Base-by-base conservation (phyloP, 2,888 invertebrate species). In the Apeira syringaria region DNA sequence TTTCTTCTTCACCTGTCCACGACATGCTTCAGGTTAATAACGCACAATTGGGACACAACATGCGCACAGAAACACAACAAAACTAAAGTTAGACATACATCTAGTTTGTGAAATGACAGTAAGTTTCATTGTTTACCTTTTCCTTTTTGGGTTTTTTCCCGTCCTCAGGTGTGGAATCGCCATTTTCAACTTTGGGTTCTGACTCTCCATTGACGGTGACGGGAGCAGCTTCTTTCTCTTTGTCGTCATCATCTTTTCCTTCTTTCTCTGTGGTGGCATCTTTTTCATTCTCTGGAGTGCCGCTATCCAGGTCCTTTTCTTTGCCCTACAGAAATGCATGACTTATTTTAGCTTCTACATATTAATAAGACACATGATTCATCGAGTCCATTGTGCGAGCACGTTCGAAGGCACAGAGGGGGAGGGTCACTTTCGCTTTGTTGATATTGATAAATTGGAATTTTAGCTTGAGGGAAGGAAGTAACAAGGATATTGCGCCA, bases 1-100 rank as follows among this genome's bases (percentile, higher is more conserved):
- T 91, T 96, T 96, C 93, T 96, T 96, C 93, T 96, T 96, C 63
- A 94, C 91, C 91, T 93, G 89, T 54, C 71, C 62, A 64, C 62
- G 62, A 75, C 67, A 73, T 73, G 68, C 64, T 59, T 38, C 44
- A 47, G 54, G 60, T 78, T 78, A 75, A 64, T 59, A 65, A 68
- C 56, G 53, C 59, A 34, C 59, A 60, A 60, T 56, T 42, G 48
- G 58, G 42, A 59, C 67, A 58, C 59, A 59, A 52, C 73, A 74
- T 73, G 73, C n/a, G n/a, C 69, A 51, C 56, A 50, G 45, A 39
- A 47, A 39, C 55, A 45, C 36, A 27, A 29, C 22, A 36, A 36
- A 49, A 56, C 40, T 9, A 10, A 32, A 49, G 48, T 53, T 30
- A 53, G 46, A 47, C 42, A 46, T 45, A 34, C 18, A 39, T 35